Conservation (phyloP, 2,113 vertebrate species). For the Rhodinocichla rosea region DNA sequence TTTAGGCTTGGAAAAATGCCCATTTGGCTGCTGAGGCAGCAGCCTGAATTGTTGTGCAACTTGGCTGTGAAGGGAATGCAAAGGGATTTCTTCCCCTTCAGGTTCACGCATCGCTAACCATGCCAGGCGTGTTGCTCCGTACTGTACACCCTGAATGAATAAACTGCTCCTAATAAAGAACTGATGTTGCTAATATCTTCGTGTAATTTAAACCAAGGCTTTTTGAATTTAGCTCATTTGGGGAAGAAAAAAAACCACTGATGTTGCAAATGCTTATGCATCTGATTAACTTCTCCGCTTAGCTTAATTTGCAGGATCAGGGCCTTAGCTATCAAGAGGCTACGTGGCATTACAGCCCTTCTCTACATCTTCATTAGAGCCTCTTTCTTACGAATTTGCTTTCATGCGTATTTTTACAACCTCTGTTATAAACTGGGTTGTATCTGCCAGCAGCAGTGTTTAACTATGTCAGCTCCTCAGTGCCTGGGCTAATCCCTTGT, state of each 20-base stretch:
- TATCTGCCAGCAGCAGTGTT: constrained; percentile 47
- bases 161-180: constrained; percentile 44
- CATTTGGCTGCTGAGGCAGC: constrained; percentile 59
- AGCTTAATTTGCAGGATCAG: constrained; percentile 68
- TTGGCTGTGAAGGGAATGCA: constrained; percentile 68
- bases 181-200: constrained; percentile 32
- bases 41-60: constrained; percentile 61
- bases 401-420: constrained; percentile 36
- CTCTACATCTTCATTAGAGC: constrained; percentile 64
- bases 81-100: constrained; percentile 55
- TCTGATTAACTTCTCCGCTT: constrained; percentile 53
- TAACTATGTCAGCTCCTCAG: constrained; percentile 48
- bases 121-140: constrained; percentile 41
- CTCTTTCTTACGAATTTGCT: constrained; percentile 48
- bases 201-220: constrained; percentile 60
- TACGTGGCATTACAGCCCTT: constrained; percentile 50
- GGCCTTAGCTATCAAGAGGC: constrained; percentile 65
- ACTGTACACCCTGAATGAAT: constrained; percentile 56
- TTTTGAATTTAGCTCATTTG: constrained; percentile 58
- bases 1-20: constrained; percentile 52
- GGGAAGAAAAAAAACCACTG: constrained; percentile 30
- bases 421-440: constrained; percentile 32
- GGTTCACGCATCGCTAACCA: constrained; percentile 67
- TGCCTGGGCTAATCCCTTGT: constrained; percentile 38
- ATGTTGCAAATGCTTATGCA: constrained; percentile 62